phyloP scores from a whole-genome alignment of 2,888 invertebrate genomes.

The Julus scanicus region DNA sequence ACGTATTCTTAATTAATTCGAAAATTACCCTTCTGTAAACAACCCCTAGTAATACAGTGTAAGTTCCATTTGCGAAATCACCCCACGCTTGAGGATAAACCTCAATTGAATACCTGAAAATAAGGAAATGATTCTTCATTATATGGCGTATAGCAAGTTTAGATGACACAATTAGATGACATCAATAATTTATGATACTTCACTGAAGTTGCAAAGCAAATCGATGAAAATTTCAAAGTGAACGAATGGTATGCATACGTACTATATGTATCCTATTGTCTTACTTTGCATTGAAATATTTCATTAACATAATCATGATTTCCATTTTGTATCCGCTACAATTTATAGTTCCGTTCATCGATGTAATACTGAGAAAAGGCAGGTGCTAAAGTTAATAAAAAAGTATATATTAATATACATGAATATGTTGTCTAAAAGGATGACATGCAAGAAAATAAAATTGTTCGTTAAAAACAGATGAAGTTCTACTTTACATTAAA shows the following conservation, averaged over 20 bases:
- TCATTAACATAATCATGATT: neutral
- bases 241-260: too few species aligned
- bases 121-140: neutral
- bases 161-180: too few species aligned
- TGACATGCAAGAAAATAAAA: neutral
- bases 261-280: neutral
- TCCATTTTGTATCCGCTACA: slow-evolving; percentile 34
- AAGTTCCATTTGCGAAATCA: neutral
- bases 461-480: neutral
- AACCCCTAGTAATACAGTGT: slow-evolving; percentile 44
- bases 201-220: neutral
- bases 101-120: neutral
- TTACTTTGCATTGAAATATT: slow-evolving; percentile 44
- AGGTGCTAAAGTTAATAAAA: slow-evolving; percentile 1
- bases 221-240: too few species aligned
- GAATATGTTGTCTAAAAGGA: too few species aligned
- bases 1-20: neutral
- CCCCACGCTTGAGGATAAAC: slow-evolving; percentile 24
- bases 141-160: neutral
- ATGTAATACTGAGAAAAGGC: neutral
- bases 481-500: neutral
- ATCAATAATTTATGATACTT: neutral
- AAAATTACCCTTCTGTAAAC: slow-evolving; percentile 36
- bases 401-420: neutral
- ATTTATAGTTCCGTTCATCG: neutral